Conservation (phyloP, 2,888 invertebrate species). For the Eupithecia abbreviata region DNA sequence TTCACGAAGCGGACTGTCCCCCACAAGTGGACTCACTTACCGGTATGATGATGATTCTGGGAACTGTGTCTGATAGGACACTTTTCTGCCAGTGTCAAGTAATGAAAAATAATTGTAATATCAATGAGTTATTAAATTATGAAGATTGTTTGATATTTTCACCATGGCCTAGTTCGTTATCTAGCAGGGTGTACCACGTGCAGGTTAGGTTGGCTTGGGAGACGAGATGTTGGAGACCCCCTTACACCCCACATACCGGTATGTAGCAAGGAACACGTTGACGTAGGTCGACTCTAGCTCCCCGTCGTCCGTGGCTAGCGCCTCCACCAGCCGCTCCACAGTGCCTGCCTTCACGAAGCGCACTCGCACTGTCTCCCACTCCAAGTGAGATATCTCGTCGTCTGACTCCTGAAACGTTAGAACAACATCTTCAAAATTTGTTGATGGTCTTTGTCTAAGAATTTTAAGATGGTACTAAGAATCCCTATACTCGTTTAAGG, state of each 20-base stretch:
- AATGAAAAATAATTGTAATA: no score
- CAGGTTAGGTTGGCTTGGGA: no score
- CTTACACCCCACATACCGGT: constrained; percentile 83
- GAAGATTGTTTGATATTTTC: no score
- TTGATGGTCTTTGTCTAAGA: not conserved
- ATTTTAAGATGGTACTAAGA: not conserved
- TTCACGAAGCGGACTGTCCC: constrained; percentile 98
- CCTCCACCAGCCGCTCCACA: constrained; percentile 95
- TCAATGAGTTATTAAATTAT: no score
- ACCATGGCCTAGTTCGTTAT: no score
- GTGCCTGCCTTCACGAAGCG: constrained; percentile 98
- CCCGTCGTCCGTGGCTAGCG: constrained; percentile 96
- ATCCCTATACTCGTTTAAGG: not conserved
- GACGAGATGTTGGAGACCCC: no score
- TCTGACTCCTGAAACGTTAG: constrained; percentile 88
- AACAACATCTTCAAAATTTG: not conserved
- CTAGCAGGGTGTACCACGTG: no score
- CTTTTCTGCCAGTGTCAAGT: no score
- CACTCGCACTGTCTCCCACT: constrained; percentile 99
- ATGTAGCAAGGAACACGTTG: constrained; percentile 98
- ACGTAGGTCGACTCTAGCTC: constrained; percentile 99
- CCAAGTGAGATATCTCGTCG: constrained; percentile 96
- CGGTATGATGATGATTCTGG: constrained; percentile 85
- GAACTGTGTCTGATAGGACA: no score
- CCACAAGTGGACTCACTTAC: constrained; percentile 86